phyloP scores from a whole-genome alignment of 2,113 vertebrate species.

The Helogale parvula region DNA sequence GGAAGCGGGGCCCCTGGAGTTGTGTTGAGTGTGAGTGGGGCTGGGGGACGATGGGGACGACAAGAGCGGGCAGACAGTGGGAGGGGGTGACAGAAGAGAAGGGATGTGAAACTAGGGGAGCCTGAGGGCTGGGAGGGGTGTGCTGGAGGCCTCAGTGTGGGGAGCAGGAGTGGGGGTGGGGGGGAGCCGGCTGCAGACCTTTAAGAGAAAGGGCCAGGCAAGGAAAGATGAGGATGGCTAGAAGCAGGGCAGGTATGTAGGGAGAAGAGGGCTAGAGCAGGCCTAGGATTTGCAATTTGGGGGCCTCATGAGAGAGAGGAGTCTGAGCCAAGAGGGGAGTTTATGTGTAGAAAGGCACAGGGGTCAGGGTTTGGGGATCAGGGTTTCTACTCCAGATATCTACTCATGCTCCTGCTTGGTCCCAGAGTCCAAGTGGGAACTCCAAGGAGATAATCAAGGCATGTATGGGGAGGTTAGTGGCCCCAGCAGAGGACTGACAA shows the following conservation, averaged over 20 bases:
- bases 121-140: neutral
- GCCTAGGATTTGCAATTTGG: neutral
- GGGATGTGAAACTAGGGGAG: neutral
- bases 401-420: neutral
- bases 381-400: neutral
- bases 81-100: neutral
- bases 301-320: neutral
- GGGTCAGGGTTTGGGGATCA: neutral
- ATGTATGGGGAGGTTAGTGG: neutral
- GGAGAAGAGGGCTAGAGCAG: neutral
- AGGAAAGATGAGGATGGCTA: neutral
- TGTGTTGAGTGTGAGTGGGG: neutral
- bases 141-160: neutral
- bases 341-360: neutral
- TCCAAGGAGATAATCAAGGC: neutral
- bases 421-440: neutral
- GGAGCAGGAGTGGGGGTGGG: neutral
- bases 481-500: neutral
- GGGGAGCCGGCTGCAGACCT: neutral
- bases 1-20: neutral
- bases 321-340: neutral
- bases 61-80: neutral
- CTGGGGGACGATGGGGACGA: neutral
- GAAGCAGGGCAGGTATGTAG: neutral
- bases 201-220: neutral